Evolutionary conservation across 1,140 invertebrate species (phyloP), one percentile per base, ranked within the genome.

Genomic region (Caenorhabditis brenneri): DNA sequence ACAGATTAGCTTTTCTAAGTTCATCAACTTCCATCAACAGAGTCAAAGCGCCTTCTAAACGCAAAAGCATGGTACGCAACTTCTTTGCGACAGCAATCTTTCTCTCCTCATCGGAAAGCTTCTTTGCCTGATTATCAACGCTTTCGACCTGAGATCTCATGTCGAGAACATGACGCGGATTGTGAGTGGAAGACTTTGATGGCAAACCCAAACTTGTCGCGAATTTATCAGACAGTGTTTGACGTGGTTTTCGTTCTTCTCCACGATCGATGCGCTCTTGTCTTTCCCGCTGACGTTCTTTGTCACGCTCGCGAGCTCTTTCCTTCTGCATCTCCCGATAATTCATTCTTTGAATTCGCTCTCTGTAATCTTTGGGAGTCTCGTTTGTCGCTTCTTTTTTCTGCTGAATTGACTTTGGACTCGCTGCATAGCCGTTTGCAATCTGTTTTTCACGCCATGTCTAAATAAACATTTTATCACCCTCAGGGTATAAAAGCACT

Each of bases 11-110:
- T 80, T 29, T 31, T 4, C 79, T 80, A 12, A 87, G 49, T 36
- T 87, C 89, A 24, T 84, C 42, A 53, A 88, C 89, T 79, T 89
- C 88, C 65, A 89, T 90, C 16, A 83, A 69, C n/a, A 89, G 53
- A 4, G 86, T 39, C 5, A 90, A 55, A 9, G 89, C 87, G 7
- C 36, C 46, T 58, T 83, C 82, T 7, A 83, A n/a, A 39, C 86
- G 79, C 33, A 89, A 65, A 27, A 79, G 69, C 16, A 83, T 80
- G 10, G 79, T 81, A 3, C 82, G 29, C 15, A 81, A 60, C 39
- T 86, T 83, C 49, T 86, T 86, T 42, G 88, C 82, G n/a, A 81
- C 69, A 31, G 83, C 53, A 39, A 39, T 79, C 19, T 33, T 80
- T 27, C 33, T 83, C 33, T 89, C 88, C n/a, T 86, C 85, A 22